phyloP scores from a whole-genome alignment of 2,888 invertebrate genomes.

The Hydraecia micacea region DNA sequence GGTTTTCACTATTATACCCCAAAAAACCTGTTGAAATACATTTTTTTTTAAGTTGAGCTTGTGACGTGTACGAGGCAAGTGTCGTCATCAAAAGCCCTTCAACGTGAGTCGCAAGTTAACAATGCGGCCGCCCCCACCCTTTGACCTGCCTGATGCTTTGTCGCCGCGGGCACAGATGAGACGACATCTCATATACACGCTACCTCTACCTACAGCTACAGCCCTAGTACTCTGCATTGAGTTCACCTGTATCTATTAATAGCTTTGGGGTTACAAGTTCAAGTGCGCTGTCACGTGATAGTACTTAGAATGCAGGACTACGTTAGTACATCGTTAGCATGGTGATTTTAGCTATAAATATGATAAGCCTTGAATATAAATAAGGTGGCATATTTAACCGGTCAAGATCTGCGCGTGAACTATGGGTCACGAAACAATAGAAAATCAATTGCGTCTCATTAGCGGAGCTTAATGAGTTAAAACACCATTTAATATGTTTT shows the following conservation, averaged over 20 bases:
- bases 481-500: constrained; percentile 9
- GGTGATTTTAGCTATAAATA: constrained; percentile 7
- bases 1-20: constrained; percentile 55
- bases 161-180: constrained; percentile 83
- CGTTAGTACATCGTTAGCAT: constrained; percentile 18
- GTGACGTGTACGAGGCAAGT: constrained; percentile 74
- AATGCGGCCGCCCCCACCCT: constrained; percentile 86
- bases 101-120: constrained; percentile 87
- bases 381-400: neutral
- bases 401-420: too few species aligned
- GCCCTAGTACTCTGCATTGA: constrained; percentile 35
- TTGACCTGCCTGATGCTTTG: constrained; percentile 87
- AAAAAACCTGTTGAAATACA: constrained; percentile 72
- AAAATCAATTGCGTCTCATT: too few species aligned
- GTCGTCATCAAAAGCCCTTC: constrained; percentile 87
- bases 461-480: too few species aligned
- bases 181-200: constrained; percentile 80
- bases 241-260: constrained; percentile 54
- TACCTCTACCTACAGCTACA: constrained; percentile 49
- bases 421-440: too few species aligned
- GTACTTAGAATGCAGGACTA: constrained; percentile 30
- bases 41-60: constrained; percentile 67
- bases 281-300: constrained; percentile 43
- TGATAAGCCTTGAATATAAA: constrained; percentile 2
- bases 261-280: constrained; percentile 60